These are phyloP conservation scores for Macaria liturata DNA, from an alignment of 2,888 invertebrate genomes.

Conservation along the genomic window DNA sequence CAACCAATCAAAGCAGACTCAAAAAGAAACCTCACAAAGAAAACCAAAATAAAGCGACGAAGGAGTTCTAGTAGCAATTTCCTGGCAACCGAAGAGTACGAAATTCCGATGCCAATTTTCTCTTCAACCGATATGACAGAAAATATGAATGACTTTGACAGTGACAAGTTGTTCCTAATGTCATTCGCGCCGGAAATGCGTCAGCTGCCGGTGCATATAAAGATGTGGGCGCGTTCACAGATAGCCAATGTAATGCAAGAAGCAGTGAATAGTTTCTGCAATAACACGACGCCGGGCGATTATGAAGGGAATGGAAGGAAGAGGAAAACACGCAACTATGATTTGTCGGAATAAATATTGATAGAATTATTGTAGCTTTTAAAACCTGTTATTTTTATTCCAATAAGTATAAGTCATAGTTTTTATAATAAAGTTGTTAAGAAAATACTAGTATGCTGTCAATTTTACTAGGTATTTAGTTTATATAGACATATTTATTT, in stretches of 20 bases:
- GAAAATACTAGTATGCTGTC: too few relatives aligned
- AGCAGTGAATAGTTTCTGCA: slow-evolving; percentile 64
- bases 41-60: slow-evolving; percentile 43
- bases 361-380: too few relatives aligned
- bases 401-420: too few relatives aligned
- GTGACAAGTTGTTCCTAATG: slow-evolving; percentile 65
- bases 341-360: slow-evolving; percentile 3
- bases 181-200: slow-evolving; percentile 75
- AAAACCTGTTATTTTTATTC: too few relatives aligned
- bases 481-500: too few relatives aligned
- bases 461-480: too few relatives aligned
- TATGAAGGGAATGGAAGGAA: not conserved
- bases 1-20: slow-evolving; percentile 5
- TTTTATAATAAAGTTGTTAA: too few relatives aligned
- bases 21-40: slow-evolving; percentile 34
- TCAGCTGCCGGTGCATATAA: slow-evolving; percentile 65
- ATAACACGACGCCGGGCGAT: slow-evolving; percentile 46
- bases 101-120: slow-evolving; percentile 57
- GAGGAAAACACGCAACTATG: not conserved
- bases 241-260: slow-evolving; percentile 76
- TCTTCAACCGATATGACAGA: slow-evolving; percentile 46
- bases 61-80: slow-evolving; percentile 33
- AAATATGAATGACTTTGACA: slow-evolving; percentile 49
- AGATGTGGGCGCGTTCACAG: slow-evolving; percentile 76
- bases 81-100: slow-evolving; percentile 53